Evolutionary conservation across 2,113 vertebrate species (phyloP).

Genomic region (Dolichallabes microphthalmus): DNA sequence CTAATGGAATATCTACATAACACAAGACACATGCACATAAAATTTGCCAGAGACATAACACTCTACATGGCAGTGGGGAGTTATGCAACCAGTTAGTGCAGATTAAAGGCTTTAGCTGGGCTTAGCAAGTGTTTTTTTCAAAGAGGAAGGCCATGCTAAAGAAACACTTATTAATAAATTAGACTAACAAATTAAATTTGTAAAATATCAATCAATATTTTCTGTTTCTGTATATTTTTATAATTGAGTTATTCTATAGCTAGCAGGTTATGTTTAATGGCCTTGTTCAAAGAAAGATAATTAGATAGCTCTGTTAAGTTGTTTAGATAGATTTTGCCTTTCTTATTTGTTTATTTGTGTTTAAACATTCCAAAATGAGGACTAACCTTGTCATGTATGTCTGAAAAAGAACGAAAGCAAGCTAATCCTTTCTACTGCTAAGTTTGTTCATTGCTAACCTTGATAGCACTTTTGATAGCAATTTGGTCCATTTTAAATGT

Average conservation of each 20-base stretch:
- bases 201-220: background rate
- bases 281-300: background rate
- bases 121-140: slow-evolving; percentile 48
- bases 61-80: slow-evolving; percentile 44
- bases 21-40: slow-evolving; percentile 19
- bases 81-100: slow-evolving; percentile 64
- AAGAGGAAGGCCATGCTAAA: slow-evolving; percentile 33
- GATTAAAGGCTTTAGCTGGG: slow-evolving; percentile 65
- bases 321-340: background rate
- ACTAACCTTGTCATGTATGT: background rate
- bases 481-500: background rate
- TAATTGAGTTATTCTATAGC: background rate
- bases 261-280: background rate
- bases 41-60: slow-evolving; percentile 11
- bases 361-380: background rate
- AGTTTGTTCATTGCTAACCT: background rate
- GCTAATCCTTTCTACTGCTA: too few relatives aligned
- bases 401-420: background rate
- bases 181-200: background rate
- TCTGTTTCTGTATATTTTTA: background rate
- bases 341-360: background rate
- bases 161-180: background rate
- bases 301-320: background rate
- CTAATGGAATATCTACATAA: slow-evolving; percentile 56
- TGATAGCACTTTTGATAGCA: background rate